Conservation (phyloP, 2,113 vertebrate genomes). For the Micromys minutus region DNA sequence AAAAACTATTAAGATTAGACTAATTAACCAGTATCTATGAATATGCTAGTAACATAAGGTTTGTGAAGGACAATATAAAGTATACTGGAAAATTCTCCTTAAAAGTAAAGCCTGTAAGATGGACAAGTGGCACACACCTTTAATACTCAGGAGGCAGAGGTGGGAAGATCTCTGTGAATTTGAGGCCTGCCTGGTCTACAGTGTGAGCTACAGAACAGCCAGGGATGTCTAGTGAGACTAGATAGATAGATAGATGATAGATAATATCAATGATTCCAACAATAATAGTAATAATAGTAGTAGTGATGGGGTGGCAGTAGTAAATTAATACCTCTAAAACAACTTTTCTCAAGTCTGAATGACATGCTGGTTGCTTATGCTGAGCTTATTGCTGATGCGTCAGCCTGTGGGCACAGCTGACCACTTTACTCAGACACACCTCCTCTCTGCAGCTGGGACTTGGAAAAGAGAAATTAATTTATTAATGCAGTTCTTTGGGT, state of each 20-base stretch:
- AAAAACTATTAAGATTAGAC: rapidly evolving
- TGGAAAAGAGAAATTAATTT: background rate
- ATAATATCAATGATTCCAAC: no score
- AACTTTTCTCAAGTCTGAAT: background rate
- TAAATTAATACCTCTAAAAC: background rate
- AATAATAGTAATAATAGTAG: background rate
- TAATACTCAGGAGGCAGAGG: background rate
- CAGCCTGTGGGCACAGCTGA: background rate
- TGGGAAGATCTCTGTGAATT: background rate
- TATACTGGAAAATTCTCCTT: background rate
- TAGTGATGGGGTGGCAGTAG: no score
- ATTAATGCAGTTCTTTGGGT: background rate
- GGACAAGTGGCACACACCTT: background rate
- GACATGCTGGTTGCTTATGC: rapidly evolving
- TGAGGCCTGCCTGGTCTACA: background rate
- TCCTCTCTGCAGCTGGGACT: background rate
- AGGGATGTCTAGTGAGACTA: background rate
- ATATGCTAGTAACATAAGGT: background rate
- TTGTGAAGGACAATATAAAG: background rate
- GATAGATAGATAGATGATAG: background rate
- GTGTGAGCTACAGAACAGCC: background rate
- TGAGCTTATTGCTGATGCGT: background rate
- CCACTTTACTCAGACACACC: background rate
- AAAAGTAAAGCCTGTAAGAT: background rate
- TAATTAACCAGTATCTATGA: no score